Evolutionary conservation across 2,797 vertebrate species (phyloP), one percentile per base, ranked within the genome.

Genomic region (Gymnopithys bicolor): DNA sequence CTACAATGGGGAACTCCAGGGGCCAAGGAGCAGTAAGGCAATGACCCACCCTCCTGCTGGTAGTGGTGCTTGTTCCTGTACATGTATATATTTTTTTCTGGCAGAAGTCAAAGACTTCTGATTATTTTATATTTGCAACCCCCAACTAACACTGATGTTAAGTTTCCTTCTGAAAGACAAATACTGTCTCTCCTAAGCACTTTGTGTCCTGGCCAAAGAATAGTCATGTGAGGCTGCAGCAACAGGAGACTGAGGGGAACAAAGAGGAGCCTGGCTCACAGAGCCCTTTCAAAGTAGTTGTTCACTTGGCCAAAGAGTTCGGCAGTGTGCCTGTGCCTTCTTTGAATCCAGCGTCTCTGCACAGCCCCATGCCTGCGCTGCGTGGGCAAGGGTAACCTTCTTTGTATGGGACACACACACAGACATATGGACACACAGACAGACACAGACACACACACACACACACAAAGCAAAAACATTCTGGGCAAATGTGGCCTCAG

Each of bases 181-280:
- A 84, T 41, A 41, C 52, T 22, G 9, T 66, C n/a, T 78, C 59
- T 94, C 67, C 67, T 28, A 67, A 88, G 95, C 52, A 96, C 91
- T 94, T 91, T 71, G 52, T 90, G 94, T 96, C 43, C 80, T 87
- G 83, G 93, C 93, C 94, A 96, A 94, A 94, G 80, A 87, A 69
- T 63, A 84, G 82, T 90, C 74, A 90, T 32, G 77, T 95, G 95
- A 95, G 80, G 75, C 58, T 56, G 86, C 52, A 67, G 83, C 89
- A 82, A 84, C 0, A 2, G 93, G 93, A 88, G 67, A 43, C 71
- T 3, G 16, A 84, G 49, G 60, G 85, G 53, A 93, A 93, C 74
- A 93, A 94, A 87, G 74, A 70, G 19, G 22, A 85, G 77, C 70
- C 77, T 66, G 43, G 91, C 59, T 91, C 77, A 84, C 37, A 88